A percentile compares a stretch with the other conserved stretches of the same genome.
Conservation (phyloP, 2,113 vertebrate species). For the Thinocorus orbignyianus region DNA sequence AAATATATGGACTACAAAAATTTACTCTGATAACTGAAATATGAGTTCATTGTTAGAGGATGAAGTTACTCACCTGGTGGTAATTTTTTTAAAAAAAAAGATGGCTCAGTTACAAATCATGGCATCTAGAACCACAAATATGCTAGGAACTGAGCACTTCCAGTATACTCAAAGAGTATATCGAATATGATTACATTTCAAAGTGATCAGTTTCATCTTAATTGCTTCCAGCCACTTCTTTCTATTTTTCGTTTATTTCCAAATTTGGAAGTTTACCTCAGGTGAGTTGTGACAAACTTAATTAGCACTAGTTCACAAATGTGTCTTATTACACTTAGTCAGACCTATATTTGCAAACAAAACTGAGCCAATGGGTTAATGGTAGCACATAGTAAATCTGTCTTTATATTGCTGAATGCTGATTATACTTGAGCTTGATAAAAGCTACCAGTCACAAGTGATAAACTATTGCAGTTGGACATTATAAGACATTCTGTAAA, state of each 20-base stretch:
- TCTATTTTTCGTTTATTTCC: neutral
- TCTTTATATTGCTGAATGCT: neutral
- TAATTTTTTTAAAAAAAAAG: neutral
- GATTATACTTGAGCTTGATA: neutral
- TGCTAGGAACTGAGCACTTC: neutral
- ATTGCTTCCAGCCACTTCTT: neutral
- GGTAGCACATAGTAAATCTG: neutral
- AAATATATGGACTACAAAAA: neutral
- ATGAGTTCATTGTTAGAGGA: neutral
- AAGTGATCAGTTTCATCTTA: neutral
- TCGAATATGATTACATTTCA: neutral
- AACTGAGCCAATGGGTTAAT: neutral
- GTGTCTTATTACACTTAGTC: neutral
- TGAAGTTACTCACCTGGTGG: neutral
- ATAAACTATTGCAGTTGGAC: neutral
- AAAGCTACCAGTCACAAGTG: neutral
- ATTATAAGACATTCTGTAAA: neutral
- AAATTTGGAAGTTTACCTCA: neutral
- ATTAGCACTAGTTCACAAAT: neutral
- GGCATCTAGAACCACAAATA: neutral
- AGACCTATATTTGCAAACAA: constrained; percentile 1
- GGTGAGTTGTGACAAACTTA: neutral
- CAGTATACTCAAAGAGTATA: neutral
- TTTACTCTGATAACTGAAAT: neutral
- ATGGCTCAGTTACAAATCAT: neutral